Base-by-base conservation (phyloP, 1,140 invertebrate genomes). In the Apis laboriosa region DNA sequence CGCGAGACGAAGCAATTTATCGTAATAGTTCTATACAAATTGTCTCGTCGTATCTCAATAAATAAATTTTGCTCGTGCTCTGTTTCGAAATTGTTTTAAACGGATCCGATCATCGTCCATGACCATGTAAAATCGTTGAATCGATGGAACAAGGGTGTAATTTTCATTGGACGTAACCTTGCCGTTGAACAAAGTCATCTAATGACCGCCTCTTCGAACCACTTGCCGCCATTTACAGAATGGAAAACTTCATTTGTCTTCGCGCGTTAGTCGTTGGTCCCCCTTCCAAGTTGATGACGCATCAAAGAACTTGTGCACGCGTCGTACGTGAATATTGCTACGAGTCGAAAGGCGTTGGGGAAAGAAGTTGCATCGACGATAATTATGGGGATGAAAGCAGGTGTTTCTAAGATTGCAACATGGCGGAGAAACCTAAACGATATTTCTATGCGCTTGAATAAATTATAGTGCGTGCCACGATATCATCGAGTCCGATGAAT, bases 1-100 rank as follows among this genome's bases (percentile, higher is more conserved):
- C 80, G 66, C 43, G 28, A 68, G 82, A 86, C 87, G 76, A 83
- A 78, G 87, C 51, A 86, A 88, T 89, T 89, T 88, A 86, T 86
- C 51, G 82, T 86, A 89, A 88, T 88, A 79, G 84, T 43, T 66
- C 67, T 67, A 28, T 68, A 86, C 70, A 64, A 64, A 67, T 55
- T 49, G 43, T 15, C 34, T 55, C 73, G 21, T 72, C 60, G 73
- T 68, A 68, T 76, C 75, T 70, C 84, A 77, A 87, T 88, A 82
- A 88, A 87, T 80, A 68, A 70, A 80, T 66, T n/a, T 17, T 3
- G 17, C 61, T 55, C n/a, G 28, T 13, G 49, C 43, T 43, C 56
- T 2, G 28, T 43, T 43, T 43, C n/a, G 17, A 71, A 78, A 67
- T 67, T 43, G 34, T 67, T 67, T 67, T 67, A 67, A 67, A 79